Evolutionary conservation across 2,797 vertebrate genomes (phyloP), one percentile per base, ranked within the genome.

Genomic region (Parauchenoglanis ngamensis): DNA sequence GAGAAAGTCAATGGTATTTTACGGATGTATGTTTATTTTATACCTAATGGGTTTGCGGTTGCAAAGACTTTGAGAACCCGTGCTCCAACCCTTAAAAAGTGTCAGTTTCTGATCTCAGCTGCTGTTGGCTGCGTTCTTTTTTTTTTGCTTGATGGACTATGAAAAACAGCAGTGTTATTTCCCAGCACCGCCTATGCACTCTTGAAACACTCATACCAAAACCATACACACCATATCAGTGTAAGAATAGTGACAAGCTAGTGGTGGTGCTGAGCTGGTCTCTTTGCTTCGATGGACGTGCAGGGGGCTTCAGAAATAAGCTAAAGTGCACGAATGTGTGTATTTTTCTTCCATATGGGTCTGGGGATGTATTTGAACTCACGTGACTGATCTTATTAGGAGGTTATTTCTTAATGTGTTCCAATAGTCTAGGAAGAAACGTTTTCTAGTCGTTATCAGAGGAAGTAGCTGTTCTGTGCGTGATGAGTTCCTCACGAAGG

Each of bases 371-470:
- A 31, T 28, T 31, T 67, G 8, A 72, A 23, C 70, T 73, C 5
- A 19, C 44, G 13, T 15, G 46, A 76, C 44, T 76, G 23, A 28
- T 76, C 23, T 35, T 25, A 76, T 76, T 49, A 59, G 10, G 21
- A 79, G 23, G 31, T 1, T 2, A 78, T 78, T 44, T 72, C 21
- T 23, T 1, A 44, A 44, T 8, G 44, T 25, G 40, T 73, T 25
- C 4, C 49, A 13, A 13, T 46, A 23, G 13, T 11, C 54, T 23
- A 23, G 54, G 40, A 81, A 49, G 59, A 10, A 63, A 4, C 3
- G 76, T 78, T 57, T 35, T 35, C 76, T 57, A 57, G 52, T 78
- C n/a, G 7, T 61, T 59, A 80, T 61, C 56, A 61, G 78, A 80
- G 78, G 78, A 80, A 40, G 78, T 44, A 61, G 35, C 31, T 80